phyloP scores from a whole-genome alignment of 2,797 vertebrate species.

The Chelonia mydas region DNA sequence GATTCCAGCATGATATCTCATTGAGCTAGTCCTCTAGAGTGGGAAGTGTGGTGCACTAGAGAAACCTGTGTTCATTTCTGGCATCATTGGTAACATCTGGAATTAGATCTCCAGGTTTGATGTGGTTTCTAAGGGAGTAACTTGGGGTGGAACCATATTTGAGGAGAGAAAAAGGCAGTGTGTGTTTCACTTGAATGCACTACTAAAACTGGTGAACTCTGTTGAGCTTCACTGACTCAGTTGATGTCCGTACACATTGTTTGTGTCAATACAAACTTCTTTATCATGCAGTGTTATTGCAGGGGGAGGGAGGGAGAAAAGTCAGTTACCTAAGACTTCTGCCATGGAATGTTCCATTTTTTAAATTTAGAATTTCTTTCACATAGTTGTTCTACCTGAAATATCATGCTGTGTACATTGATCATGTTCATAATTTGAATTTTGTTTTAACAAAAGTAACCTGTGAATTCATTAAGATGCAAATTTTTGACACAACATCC shows the following conservation, averaged over 20 bases:
- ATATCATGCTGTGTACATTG: conserved; percentile 43
- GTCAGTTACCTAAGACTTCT: not conserved
- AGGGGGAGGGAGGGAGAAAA: conserved; percentile 2
- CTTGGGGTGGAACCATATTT: conserved; percentile 14
- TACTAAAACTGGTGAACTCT: not conserved
- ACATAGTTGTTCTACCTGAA: conserved; percentile 19
- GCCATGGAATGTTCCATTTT: conserved; percentile 58
- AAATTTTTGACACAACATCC: conserved; percentile 44
- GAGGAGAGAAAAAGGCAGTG: conserved; percentile 6
- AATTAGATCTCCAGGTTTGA: conserved; percentile 62
- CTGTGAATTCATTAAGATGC: conserved; percentile 53
- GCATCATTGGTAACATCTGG: conserved; percentile 62
- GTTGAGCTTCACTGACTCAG: conserved; percentile 11
- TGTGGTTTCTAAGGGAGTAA: conserved; percentile 33
- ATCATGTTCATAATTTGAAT: conserved; percentile 17
- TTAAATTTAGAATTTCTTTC: conserved; percentile 38
- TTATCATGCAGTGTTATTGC: conserved; percentile 3
- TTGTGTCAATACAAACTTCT: conserved; percentile 23
- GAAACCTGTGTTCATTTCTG: conserved; percentile 70
- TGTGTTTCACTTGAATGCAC: conserved; percentile 45
- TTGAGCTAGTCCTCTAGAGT: conserved; percentile 68
- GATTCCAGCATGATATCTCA: conserved; percentile 72
- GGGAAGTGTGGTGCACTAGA: conserved; percentile 62
- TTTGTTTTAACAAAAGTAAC: conserved; percentile 54
- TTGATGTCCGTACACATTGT: not conserved